Base-by-base conservation (phyloP, 1,140 invertebrate species). In the Magallana ariakensis region DNA sequence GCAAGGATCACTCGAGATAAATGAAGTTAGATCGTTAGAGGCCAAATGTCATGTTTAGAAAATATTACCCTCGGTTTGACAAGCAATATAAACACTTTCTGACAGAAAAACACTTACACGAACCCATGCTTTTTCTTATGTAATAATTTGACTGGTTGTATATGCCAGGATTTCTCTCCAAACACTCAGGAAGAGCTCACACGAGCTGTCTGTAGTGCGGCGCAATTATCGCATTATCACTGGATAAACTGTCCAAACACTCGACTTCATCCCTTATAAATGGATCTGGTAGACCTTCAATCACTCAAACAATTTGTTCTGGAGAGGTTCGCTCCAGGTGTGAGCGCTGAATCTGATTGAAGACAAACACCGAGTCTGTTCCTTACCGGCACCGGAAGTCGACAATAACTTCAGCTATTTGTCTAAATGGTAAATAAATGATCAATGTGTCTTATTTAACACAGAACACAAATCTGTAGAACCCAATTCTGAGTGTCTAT, bases 201-300 rank as follows among this genome's bases (percentile, higher is more conserved):
- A 70, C 66, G 66, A 70, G 22, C 66, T 11, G 9, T 70, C 22
- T 70, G 22, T 60, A 60, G 1, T 19, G 22, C 22, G 66, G 11
- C 7, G 22, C 66, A 70, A 26, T 70, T 70, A 70, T 70, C 66
- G 66, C 66, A 70, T 70, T 70, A 70, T 26, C 66, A 70, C 66
- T 33, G 66, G 66, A 70, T 70, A 70, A 70, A 70, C 66, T 33
- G 66, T 70, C 66, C 66, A 70, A 70, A 70, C 66, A 70, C 66
- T 70, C 66, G 66, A 26, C 58, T 26, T 70, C 26, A 70, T 70
- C 66, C 66, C 26, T 33, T 70, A 70, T 70, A 26, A 70, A 70
- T 70, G 19, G 66, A 11, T 22, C 33, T 10, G 11, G 19, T 19
- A 70, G 16, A 22, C 7, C 11, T 70, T 70, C 6, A 70, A 70